Evolutionary conservation across 2,113 vertebrate genomes (phyloP), one percentile per base, ranked within the genome.

Genomic region (Ciconia maguari): DNA sequence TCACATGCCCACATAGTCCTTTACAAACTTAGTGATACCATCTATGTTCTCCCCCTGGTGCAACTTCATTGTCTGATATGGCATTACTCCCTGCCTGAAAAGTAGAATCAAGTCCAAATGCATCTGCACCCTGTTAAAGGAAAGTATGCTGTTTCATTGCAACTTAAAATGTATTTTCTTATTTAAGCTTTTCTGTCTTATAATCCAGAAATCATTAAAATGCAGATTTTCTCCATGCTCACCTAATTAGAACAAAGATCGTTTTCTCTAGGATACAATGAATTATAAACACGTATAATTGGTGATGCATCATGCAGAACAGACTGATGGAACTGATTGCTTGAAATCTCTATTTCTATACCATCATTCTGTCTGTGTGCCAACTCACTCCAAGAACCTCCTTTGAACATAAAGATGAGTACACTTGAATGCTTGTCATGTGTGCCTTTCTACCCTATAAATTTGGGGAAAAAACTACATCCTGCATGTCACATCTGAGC

Each of bases 131-230:
- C 25, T 54, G 20, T 61, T 61, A 54, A 74, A 89, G 55, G 61
- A 62, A 87, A 55, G 5, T 20, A 10, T 51, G 32, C 17, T 62
- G 17, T 20, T 57, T 77, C 7, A 6, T 10, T 87, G 32, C 62
- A 83, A 26, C 6, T 55, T 79, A 88, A 72, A 64, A 80, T 18
- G 21, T 10, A 10, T 69, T 80, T 83, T 78, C 74, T 76, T 64
- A 57, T 57, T 88, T 57, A 95, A 54, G 38, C 11, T 93, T 76
- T 88, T 58, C 29, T 72, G 32, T 34, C 9, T 85, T 78, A 80
- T 49, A 70, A 89, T 36, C 14, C 46, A 91, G 76, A 83, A 64
- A 66, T 54, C 80, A 91, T 94, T 85, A 94, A 78, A 93, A 88
- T 86, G 70, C 41, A 69, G 38, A 51, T 72, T 79, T 89, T 78